Percentiles rank a stretch among this genome's conserved stretches.
Evolutionary conservation across 2,113 vertebrate genomes (phyloP).

Genomic region (Prinia subflava): DNA sequence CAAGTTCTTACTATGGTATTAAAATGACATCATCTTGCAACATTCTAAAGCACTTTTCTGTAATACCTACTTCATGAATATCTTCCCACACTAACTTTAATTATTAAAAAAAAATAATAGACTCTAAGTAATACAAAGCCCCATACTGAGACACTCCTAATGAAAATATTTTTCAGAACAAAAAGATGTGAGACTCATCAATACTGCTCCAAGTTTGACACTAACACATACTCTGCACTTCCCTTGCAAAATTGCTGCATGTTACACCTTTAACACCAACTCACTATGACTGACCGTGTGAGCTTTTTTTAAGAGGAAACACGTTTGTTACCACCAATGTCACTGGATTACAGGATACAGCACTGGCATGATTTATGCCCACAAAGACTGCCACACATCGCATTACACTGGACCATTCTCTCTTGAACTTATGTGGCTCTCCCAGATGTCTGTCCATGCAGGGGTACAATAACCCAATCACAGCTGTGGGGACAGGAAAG

Average conservation of each 20-base stretch:
- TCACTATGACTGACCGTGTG: neutral
- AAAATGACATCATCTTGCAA: neutral
- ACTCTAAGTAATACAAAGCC: neutral
- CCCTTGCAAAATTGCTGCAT: neutral
- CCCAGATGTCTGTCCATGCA: conserved; percentile 92
- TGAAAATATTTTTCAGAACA: neutral
- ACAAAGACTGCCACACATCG: conserved; percentile 96
- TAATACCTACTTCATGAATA: neutral
- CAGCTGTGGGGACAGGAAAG: conserved; percentile 73
- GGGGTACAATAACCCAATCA: conserved; percentile 93
- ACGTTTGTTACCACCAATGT: neutral
- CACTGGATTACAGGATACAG: conserved; percentile 81
- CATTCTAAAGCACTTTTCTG: neutral
- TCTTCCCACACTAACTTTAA: neutral
- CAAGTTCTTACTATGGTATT: fast-evolving
- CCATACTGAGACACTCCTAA: neutral
- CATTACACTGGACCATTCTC: conserved; percentile 98
- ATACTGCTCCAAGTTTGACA: neutral
- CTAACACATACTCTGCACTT: neutral
- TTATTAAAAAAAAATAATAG: neutral
- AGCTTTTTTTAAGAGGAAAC: conserved; percentile 18
- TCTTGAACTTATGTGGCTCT: conserved; percentile 94
- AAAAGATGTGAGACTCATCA: neutral
- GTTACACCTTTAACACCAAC: neutral
- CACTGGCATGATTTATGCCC: conserved; percentile 97